Percentiles rank a stretch among this genome's conserved stretches.
Conservation (phyloP, 2,888 invertebrate genomes). For the Pandemis heparana region DNA sequence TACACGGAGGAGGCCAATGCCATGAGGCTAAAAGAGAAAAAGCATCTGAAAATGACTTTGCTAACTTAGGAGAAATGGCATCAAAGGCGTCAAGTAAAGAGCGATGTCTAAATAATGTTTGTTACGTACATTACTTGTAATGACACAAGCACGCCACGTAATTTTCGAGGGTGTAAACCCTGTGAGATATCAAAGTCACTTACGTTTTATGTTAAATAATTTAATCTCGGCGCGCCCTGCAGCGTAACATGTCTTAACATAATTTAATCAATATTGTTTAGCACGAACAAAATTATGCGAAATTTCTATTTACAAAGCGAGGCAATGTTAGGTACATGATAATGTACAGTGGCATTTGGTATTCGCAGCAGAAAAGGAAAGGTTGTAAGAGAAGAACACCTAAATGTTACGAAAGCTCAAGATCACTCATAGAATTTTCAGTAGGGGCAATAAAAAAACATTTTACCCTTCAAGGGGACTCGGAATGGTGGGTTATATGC, state of each 20-base stretch:
- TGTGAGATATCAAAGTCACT: conserved; percentile 65
- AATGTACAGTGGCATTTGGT: conserved; percentile 14
- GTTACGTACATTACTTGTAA: conserved; percentile 51
- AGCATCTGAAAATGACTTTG: conserved; percentile 7
- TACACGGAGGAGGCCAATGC: too few species aligned
- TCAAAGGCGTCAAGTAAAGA: conserved; percentile 59
- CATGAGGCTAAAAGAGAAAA: background rate
- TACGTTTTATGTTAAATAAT: conserved; percentile 74
- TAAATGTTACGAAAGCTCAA: conserved; percentile 53
- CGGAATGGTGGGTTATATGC: conserved; percentile 66
- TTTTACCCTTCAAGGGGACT: conserved; percentile 65
- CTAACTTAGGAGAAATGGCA: conserved; percentile 46
- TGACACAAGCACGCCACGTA: conserved; percentile 59
- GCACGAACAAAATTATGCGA: conserved; percentile 42
- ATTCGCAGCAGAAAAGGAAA: conserved; percentile 24
- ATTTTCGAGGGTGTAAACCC: conserved; percentile 65
- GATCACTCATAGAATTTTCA: conserved; percentile 72
- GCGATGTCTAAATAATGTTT: conserved; percentile 57
- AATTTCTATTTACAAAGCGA: conserved; percentile 23
- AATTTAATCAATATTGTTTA: conserved; percentile 74
- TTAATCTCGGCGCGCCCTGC: conserved; percentile 67
- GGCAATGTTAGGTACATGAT: background rate
- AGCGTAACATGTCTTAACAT: conserved; percentile 68
- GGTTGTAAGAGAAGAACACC: conserved; percentile 30
- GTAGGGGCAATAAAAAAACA: conserved; percentile 71